Evolutionary conservation across 2,797 vertebrate species (phyloP), one percentile per base, ranked within the genome.

Genomic region (Leuciscus waleckii): DNA sequence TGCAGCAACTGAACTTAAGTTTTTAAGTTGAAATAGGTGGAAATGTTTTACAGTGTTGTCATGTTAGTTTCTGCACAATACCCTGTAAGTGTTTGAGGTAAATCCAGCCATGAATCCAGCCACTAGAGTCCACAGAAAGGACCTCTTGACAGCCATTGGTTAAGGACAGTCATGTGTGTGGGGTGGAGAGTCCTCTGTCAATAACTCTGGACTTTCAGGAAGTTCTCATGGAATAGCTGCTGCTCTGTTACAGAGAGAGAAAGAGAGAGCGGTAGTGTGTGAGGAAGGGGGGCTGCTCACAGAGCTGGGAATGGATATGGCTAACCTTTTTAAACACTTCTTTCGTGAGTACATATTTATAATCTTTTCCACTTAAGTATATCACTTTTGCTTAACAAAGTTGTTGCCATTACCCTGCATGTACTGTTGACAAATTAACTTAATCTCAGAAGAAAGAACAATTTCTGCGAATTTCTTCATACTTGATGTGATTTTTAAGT

Each of bases 251-350:
- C 82, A 56, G 73, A 88, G 89, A 78, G 80, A 71, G 68, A 85
- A 81, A 11, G 51, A 85, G 26, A 88, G 26, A 51, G 65, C 79
- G 29, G 9, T 32, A 85, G 79, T 68, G 61, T 81, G 63, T 51
- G 74, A 79, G 32, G 41, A 67, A 70, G 68, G 51, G 84, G n/a
- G 41, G 71, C 82, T 65, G 61, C 87, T 86, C 75, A 58, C 75
- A 51, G 61, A 88, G 84, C 79, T 58, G 70, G 49, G 81, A 83
- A 88, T 83, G 84, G 84, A 86, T 61, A 86, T 86, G 83, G 79
- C 85, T 63, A 81, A 85, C 92, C 91, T 95, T 93, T 94, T 97
- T 92, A 97, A 97, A 93, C 95, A 95, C 88, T 95, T 97, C 94
- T 97, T 97, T 92, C 95, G 96, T 97, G 95, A 97, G 96, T 97